phyloP scores from a whole-genome alignment of 2,113 vertebrate species.

The Bungarus multicinctus region DNA sequence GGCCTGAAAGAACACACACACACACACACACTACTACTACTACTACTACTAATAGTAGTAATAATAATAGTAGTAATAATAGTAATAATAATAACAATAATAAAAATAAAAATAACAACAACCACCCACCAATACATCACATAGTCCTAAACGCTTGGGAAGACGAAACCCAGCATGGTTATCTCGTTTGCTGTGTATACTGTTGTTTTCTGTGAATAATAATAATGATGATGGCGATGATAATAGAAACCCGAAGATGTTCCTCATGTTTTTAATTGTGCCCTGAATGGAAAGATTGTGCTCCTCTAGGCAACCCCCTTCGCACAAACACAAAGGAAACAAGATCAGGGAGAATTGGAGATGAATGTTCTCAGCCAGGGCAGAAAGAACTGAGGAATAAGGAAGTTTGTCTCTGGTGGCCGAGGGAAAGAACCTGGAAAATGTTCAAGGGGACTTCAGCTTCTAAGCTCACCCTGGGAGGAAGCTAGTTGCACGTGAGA shows the following conservation, averaged over 20 bases:
- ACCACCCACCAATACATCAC: no score
- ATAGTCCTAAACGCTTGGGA: no score
- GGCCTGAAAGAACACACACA: neutral
- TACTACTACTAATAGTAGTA: no score
- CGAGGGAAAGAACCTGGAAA: neutral
- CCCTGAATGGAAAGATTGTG: neutral
- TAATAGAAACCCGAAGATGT: neutral
- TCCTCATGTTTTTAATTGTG: slow-evolving; percentile 3
- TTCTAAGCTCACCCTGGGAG: neutral
- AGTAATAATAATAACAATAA: no score
- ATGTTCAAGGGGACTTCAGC: neutral
- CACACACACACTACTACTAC: no score
- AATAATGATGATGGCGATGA: no score
- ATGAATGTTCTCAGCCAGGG: slow-evolving; percentile 11
- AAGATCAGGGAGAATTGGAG: slow-evolving; percentile 17
- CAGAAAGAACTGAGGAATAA: neutral
- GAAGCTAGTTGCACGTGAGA: slow-evolving; percentile 8
- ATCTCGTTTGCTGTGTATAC: no score
- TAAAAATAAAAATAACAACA: fast-evolving
- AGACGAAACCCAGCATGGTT: no score
- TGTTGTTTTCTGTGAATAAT: no score
- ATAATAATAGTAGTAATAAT: no score
- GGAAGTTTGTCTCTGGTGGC: neutral
- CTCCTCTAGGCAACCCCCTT: neutral
- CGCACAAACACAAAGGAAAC: neutral